Evolutionary conservation across 2,113 vertebrate species (phyloP).

Genomic region (Gallinago media): DNA sequence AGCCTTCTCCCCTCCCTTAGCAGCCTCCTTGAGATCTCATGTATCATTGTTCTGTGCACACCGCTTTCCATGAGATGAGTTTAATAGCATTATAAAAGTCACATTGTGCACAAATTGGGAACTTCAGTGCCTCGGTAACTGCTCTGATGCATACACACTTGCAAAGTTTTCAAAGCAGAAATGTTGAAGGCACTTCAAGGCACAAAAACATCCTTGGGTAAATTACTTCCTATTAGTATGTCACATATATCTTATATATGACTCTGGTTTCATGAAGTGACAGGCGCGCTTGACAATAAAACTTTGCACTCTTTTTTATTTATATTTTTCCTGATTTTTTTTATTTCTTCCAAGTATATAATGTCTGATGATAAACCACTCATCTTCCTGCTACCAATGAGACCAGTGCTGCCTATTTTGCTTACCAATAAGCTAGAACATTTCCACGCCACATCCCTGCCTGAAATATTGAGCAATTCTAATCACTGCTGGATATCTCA

Average conservation of each 20-base stretch:
- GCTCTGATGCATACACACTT: slow-evolving; percentile 77
- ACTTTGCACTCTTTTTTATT: slow-evolving; percentile 83
- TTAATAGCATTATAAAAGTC: slow-evolving; percentile 85
- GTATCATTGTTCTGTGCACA: slow-evolving; percentile 77
- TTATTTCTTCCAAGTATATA: slow-evolving; percentile 71
- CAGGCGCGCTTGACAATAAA: slow-evolving; percentile 82
- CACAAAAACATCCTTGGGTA: slow-evolving; percentile 85
- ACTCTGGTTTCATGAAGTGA: slow-evolving; percentile 79
- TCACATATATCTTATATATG: slow-evolving; percentile 87
- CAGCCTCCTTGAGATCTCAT: slow-evolving; percentile 71
- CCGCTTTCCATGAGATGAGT: slow-evolving; percentile 76
- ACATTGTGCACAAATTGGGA: slow-evolving; percentile 82
- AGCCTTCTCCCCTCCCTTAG: slow-evolving; percentile 1
- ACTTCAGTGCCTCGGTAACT: slow-evolving; percentile 62
- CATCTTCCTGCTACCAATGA: slow-evolving; percentile 51
- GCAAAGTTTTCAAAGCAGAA: slow-evolving; percentile 76
- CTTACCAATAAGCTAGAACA: slow-evolving; percentile 29
- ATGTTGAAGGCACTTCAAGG: slow-evolving; percentile 82
- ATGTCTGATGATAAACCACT: slow-evolving; percentile 55
- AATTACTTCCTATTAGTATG: slow-evolving; percentile 87
- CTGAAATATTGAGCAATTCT: background rate
- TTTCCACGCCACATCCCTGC: background rate
- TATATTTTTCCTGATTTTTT: slow-evolving; percentile 77
- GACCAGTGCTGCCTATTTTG: background rate
- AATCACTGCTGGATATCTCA: background rate